Evolutionary conservation across 2,113 vertebrate genomes (phyloP).

Genomic region (Thamnophis sirtalis): DNA sequence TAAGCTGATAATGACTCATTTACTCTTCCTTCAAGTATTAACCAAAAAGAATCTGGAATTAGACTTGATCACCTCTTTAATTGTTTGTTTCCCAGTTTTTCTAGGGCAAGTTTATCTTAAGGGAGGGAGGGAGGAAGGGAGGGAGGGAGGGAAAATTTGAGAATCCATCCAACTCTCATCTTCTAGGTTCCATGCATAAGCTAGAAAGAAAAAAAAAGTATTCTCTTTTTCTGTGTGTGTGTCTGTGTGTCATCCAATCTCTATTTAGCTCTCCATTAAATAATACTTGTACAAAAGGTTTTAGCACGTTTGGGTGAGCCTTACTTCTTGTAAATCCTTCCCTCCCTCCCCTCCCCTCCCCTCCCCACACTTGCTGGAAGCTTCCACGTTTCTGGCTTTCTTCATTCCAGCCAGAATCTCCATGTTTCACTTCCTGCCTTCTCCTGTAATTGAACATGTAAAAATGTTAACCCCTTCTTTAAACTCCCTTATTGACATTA

Average conservation of each 20-base stretch:
- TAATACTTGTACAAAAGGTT: neutral
- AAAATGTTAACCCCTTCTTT: neutral
- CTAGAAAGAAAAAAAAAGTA: neutral
- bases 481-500: neutral
- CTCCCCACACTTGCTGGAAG: neutral
- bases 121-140: neutral
- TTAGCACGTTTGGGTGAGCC: neutral
- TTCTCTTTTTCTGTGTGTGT: neutral
- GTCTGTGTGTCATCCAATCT: neutral
- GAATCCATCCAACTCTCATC: neutral
- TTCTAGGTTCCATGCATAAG: neutral
- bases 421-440: neutral
- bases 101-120: neutral
- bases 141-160: neutral
- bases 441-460: neutral
- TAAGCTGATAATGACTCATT: neutral
- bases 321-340: neutral
- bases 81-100: neutral
- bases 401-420: neutral
- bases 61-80: neutral
- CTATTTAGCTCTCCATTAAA: neutral
- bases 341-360: neutral
- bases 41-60: neutral
- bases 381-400: neutral
- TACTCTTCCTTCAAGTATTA: neutral